Conservation (phyloP, 2,113 vertebrate genomes). For the Narcine bancroftii region DNA sequence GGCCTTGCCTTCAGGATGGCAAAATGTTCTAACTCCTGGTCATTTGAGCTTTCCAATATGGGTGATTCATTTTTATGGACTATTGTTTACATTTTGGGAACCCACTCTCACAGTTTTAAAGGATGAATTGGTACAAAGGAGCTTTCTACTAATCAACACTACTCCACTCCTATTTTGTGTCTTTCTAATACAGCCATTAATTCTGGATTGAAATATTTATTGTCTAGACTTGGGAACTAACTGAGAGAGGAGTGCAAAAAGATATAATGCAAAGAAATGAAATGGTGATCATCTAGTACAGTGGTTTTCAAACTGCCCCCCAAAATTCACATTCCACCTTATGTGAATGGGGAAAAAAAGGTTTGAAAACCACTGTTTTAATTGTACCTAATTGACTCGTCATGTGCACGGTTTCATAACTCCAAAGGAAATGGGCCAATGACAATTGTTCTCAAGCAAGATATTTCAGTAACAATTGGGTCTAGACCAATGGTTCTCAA, state of each 20-base stretch:
- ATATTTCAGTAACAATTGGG: no score
- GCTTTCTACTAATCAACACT: no score
- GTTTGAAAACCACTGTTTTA: no score
- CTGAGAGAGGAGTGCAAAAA: background rate
- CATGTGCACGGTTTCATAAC: no score
- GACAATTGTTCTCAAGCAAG: no score
- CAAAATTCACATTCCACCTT: no score
- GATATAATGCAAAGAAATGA: background rate
- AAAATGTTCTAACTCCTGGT: background rate
- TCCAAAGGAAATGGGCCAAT: no score
- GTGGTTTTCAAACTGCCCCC: background rate
- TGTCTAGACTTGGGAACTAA: background rate
- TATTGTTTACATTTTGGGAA: background rate
- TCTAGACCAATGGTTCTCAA: no score
- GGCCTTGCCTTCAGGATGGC: background rate
- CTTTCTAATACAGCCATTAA: background rate
- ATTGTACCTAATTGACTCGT: no score
- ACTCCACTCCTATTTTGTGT: background rate
- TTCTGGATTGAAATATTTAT: background rate
- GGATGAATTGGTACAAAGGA: background rate
- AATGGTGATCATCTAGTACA: background rate
- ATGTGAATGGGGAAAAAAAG: no score
- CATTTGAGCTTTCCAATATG: background rate
- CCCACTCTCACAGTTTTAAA: background rate
- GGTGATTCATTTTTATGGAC: background rate